Base-by-base conservation (phyloP, 2,888 invertebrate species). In the Lepidocyrtoides sp. region DNA sequence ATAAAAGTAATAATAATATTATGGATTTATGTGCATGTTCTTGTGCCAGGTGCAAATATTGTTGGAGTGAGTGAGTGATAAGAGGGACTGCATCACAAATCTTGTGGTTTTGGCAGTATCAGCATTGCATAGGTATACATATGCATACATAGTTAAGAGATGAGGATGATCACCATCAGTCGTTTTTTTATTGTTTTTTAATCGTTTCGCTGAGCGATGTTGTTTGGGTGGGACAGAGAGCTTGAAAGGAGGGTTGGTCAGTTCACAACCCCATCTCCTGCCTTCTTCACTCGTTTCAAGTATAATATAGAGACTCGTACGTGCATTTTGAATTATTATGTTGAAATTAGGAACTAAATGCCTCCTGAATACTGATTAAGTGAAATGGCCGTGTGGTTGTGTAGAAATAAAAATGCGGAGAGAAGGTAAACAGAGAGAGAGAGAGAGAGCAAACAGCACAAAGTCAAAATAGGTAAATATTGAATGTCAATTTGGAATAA, bases 171-270 rank as follows among this genome's bases (percentile, higher is more conserved):
- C 83, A 83, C 83, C 83, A 84, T 84, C 79, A 77, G 51, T 90
- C 90, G 84, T 83, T 91, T 81, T n/a, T 90, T 91, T 91, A 91
- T 91, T 91, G 91, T 91, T 87, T 91, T 91, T 91, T 91, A 91
- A 91, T 87, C 91, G 91, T 91, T 86, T 86, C 63, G 75, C 91
- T 60, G 81, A 86, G 86, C 84, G 85, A 86, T 91, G 91, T 83
- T 83, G 82, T 87, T 91, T 91, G 91, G 91, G 91, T 91, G 91
- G 91, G 91, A 87, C 91, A 87, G 75, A 91, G 54, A 87, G 91
- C 87, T 91, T 91, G 87, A 91, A 86, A 91, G 91, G 91, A 91
- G 91, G 91, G 91, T 91, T 91, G 91, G 91, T 87, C 91, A 91
- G 91, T 87, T 87, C 91, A 86, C 91, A 91, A 86, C 91, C 91